These are phyloP conservation scores for Heteromormyrus szaboi DNA, from an alignment of 2,797 vertebrate species.

Conservation along the genomic window DNA sequence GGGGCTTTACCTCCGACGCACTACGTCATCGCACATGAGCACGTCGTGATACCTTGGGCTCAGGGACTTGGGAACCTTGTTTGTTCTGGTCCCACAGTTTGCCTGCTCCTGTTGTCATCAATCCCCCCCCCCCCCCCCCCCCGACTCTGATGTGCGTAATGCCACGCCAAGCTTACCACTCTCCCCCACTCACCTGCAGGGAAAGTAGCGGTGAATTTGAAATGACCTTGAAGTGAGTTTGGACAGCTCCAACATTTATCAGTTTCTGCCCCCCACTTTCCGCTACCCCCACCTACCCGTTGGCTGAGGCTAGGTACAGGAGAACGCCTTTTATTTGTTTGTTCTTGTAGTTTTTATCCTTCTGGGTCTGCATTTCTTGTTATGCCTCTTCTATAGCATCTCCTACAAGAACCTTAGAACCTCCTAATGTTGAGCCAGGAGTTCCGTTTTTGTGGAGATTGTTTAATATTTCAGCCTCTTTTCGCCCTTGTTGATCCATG, in stretches of 20 bases:
- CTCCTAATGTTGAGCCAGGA: background rate
- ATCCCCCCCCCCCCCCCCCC: background rate
- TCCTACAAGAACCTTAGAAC: background rate
- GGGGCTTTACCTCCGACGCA: background rate
- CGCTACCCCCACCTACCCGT: constrained; percentile 20
- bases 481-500: background rate
- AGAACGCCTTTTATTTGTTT: background rate
- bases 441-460: background rate
- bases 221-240: constrained; percentile 67
- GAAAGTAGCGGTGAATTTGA: constrained; percentile 64
- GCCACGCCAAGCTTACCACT: constrained; percentile 45
- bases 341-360: background rate
- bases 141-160: constrained; percentile 12
- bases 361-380: background rate
- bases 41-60: background rate
- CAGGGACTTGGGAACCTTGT: background rate
- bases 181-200: constrained; percentile 41
- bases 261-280: constrained; percentile 17
- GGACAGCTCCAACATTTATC: constrained; percentile 47
- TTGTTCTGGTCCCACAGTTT: background rate
- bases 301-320: background rate
- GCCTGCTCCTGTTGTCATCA: background rate
- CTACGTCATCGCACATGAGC: background rate
- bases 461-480: background rate
- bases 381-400: background rate